Evolutionary conservation across 2,888 invertebrate genomes (phyloP).

Genomic region (Pyrocoelia pectoralis): DNA sequence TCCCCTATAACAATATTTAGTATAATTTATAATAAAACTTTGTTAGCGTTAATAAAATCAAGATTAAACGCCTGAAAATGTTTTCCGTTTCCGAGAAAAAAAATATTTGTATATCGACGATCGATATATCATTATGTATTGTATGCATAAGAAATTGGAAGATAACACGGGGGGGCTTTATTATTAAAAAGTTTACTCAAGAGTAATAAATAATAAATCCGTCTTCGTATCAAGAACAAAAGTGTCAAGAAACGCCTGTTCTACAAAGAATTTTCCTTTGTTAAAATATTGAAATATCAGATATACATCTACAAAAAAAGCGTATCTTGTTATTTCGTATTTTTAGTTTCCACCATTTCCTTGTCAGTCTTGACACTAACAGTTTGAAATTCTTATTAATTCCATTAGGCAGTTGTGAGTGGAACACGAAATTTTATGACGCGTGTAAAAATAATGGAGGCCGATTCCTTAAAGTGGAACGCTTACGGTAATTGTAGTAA

Average conservation of each 20-base stretch:
- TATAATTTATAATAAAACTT: too few species aligned
- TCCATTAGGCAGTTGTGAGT: slow-evolving; percentile 1
- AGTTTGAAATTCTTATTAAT: slow-evolving; percentile 3
- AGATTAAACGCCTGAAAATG: too few species aligned
- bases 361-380: slow-evolving; percentile 25
- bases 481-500: slow-evolving; percentile 29
- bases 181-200: slow-evolving; percentile 5
- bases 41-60: too few species aligned
- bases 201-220: slow-evolving; percentile 52
- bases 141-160: slow-evolving; percentile 13
- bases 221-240: slow-evolving; percentile 45
- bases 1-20: too few species aligned
- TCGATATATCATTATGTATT: slow-evolving; percentile 4
- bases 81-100: too few species aligned
- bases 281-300: slow-evolving; percentile 44
- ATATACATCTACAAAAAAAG: slow-evolving; percentile 9
- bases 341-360: slow-evolving; percentile 12
- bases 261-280: slow-evolving; percentile 42
- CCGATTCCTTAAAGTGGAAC: slow-evolving; percentile 16
- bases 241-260: slow-evolving; percentile 47
- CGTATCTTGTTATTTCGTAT: slow-evolving; percentile 25
- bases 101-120: background rate
- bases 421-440: slow-evolving; percentile 19
- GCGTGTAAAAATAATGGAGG: slow-evolving; percentile 19
- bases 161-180: slow-evolving; percentile 10